Evolutionary conservation across 1,140 invertebrate genomes (phyloP).

Genomic region (Vanessa tameamea): DNA sequence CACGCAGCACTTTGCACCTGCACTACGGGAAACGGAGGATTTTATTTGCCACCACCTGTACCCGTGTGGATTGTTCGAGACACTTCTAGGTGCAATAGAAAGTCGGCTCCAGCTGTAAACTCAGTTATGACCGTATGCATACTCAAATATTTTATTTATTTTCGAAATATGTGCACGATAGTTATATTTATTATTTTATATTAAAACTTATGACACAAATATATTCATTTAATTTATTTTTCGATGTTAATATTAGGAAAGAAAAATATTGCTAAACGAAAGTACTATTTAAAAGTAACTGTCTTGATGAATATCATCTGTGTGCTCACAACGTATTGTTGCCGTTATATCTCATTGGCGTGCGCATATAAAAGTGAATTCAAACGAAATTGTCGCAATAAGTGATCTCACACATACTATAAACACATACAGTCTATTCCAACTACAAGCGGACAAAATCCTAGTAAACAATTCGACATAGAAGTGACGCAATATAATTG

Average conservation of each 20-base stretch:
- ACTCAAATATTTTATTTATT: slow-evolving; percentile 6
- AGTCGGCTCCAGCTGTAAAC: slow-evolving; percentile 23
- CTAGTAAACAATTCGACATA: too few relatives aligned
- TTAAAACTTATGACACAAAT: background rate
- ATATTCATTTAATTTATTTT: background rate
- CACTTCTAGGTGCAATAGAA: slow-evolving; percentile 31
- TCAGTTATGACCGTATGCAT: slow-evolving; percentile 8
- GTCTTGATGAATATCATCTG: too few relatives aligned
- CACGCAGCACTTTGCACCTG: slow-evolving; percentile 41
- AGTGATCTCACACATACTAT: too few relatives aligned
- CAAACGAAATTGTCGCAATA: too few relatives aligned
- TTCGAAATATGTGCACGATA: background rate
- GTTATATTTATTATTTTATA: background rate
- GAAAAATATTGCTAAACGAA: too few relatives aligned
- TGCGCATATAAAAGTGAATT: too few relatives aligned
- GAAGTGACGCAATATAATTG: too few relatives aligned
- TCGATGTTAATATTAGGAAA: background rate
- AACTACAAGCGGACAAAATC: too few relatives aligned
- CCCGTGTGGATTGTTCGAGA: slow-evolving; percentile 37
- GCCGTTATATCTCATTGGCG: too few relatives aligned
- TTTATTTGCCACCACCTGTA: slow-evolving; percentile 44
- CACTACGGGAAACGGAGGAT: slow-evolving; percentile 40
- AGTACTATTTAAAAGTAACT: too few relatives aligned
- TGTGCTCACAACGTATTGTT: too few relatives aligned
- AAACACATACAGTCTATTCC: too few relatives aligned